Evolutionary conservation across 2,888 invertebrate species (phyloP).

Genomic region (Campoletis raptor): DNA sequence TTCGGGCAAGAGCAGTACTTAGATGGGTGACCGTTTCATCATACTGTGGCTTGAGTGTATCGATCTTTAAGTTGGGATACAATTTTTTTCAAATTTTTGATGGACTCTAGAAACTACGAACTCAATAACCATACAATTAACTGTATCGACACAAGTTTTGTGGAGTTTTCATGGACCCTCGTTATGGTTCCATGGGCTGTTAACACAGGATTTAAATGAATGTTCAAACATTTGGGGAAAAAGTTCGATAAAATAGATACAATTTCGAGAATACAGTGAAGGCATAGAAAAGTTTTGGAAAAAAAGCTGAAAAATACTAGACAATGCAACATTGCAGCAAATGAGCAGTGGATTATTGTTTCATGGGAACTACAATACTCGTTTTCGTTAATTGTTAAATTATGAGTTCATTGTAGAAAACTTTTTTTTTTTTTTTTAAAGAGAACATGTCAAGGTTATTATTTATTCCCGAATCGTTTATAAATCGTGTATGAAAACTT

Average conservation of each 20-base stretch:
- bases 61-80: too few relatives aligned
- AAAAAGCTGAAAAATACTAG: not conserved
- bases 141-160: too few relatives aligned
- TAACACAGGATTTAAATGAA: too few relatives aligned
- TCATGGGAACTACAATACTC: not conserved
- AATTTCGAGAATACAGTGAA: not conserved
- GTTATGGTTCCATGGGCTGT: too few relatives aligned
- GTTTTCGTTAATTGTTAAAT: slow-evolving; percentile 6
- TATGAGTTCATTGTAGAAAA: not conserved
- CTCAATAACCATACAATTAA: too few relatives aligned
- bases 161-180: too few relatives aligned
- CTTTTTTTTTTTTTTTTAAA: slow-evolving; percentile 4
- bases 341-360: slow-evolving; percentile 13
- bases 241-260: not conserved
- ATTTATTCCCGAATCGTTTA: slow-evolving; percentile 30
- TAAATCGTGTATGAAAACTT: slow-evolving; percentile 12
- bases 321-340: not conserved
- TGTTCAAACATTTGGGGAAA: not conserved
- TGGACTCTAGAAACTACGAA: too few relatives aligned
- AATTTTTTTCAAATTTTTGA: too few relatives aligned
- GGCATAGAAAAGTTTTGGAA: not conserved
- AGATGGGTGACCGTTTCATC: too few relatives aligned
- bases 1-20: too few relatives aligned
- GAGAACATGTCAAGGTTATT: slow-evolving; percentile 26
- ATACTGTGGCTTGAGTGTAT: too few relatives aligned